Base-by-base conservation (phyloP, 2,888 invertebrate species). In the Laspeyria flexula region DNA sequence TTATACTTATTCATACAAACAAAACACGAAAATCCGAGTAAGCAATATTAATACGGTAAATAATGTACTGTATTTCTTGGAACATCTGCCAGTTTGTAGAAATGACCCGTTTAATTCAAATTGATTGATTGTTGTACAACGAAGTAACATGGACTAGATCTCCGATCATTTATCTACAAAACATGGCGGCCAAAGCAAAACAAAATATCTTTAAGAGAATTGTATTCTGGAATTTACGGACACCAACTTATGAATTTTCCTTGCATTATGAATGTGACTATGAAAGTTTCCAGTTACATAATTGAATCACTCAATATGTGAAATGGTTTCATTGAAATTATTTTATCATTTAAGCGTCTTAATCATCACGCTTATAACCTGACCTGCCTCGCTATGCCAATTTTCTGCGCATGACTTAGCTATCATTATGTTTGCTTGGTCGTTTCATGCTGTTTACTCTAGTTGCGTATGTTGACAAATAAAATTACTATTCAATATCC, bases 251-350 rank as follows among this genome's bases (percentile, higher is more conserved):
- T 43, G n/a, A 27, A 29, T 50, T 42, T 40, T 38, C 38, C 29
- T 44, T 44, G 37, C 27, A 47, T 16, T 31, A 31, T 43, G 18
- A 43, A 45, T 47, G 21, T 43, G 18, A 43, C 47, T 47, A 23
- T 29, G 25, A 35, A 16, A 11, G 39, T 54, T 40, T 29, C 12
- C 53, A 50, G 43, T 29, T 43, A 39, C 46, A 51, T 50, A 56
- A 46, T 21, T 57, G 54, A 64, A 41, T 56, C 56, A 51, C 23
- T 57, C 33, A 45, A 40, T 34, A 48, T 35, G 49, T 64, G 54
- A 43, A 54, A 43, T 43, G 60, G 50, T 60, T 60, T 31, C 25
- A 40, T 33, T 49, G 38, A 39, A 9, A 43, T 44, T 39, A 11
- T 30, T 46, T 55, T 43, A 61, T 61, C 43, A 53, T 44, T 35